Evolutionary conservation across 1,140 invertebrate species (phyloP).

Genomic region (Dendroctonus valens): DNA sequence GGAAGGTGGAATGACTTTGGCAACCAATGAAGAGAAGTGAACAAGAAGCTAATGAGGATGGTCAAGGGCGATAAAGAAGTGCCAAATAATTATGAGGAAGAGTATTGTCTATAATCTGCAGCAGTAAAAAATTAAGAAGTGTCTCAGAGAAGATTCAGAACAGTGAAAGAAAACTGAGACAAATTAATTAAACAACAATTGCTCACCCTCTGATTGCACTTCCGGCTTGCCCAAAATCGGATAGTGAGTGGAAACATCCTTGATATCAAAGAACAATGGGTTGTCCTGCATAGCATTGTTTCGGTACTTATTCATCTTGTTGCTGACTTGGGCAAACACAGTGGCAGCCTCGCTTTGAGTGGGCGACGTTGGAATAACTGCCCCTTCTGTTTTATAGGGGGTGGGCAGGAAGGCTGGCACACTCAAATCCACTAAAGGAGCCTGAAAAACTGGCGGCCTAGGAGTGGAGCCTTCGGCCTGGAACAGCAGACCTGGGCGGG

Average conservation of each 20-base stretch:
- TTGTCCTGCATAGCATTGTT: conserved; percentile 32
- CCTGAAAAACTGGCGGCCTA: conserved; percentile 8
- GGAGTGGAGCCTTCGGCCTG: conserved; percentile 1
- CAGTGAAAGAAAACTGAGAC: not conserved
- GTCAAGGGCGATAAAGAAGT: too few species aligned
- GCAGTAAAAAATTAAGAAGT: not conserved
- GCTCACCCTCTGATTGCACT: conserved; percentile 24
- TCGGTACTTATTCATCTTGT: conserved; percentile 35
- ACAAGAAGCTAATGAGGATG: too few species aligned
- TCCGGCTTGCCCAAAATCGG: conserved; percentile 45
- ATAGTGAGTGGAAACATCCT: conserved; percentile 50
- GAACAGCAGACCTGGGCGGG: conserved; percentile 25
- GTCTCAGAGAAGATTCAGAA: not conserved
- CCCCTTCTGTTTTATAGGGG: conserved; percentile 44
- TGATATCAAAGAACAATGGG: conserved; percentile 45
- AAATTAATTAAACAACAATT: not conserved
- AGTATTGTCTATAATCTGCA: conserved; percentile 19
- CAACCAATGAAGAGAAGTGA: too few species aligned
- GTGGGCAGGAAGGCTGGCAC: conserved; percentile 46
- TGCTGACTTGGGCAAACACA: conserved; percentile 43
- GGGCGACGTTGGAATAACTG: conserved; percentile 42
- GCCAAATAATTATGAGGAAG: too few species aligned
- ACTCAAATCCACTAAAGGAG: conserved; percentile 34
- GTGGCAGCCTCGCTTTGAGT: conserved; percentile 48
- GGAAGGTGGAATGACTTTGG: too few species aligned